Conservation (phyloP, 2,113 vertebrate species). For the Xenus cinereus region DNA sequence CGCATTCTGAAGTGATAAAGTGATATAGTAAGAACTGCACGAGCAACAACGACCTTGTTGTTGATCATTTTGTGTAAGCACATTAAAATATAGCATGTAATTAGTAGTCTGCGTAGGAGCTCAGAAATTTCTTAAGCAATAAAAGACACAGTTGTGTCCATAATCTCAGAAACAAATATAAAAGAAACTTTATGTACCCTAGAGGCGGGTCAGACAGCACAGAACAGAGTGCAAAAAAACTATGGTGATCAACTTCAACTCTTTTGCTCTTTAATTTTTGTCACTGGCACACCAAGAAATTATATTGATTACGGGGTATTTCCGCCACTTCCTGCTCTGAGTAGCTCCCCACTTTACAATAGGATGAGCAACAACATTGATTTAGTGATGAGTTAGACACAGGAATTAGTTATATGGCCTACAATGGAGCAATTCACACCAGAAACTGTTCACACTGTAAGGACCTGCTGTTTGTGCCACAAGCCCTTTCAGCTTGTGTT, state of each 20-base stretch:
- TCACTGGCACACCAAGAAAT: background rate
- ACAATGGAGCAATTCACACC: background rate
- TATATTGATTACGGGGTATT: background rate
- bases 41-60: background rate
- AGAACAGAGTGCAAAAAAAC: background rate
- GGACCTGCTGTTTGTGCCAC: background rate
- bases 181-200: background rate
- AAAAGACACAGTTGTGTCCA: background rate
- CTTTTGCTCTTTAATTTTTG: background rate
- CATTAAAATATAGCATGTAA: background rate
- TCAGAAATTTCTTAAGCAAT: background rate
- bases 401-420: background rate
- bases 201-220: background rate
- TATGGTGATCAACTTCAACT: background rate
- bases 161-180: background rate
- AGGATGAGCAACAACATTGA: background rate
- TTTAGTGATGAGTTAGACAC: background rate
- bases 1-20: background rate
- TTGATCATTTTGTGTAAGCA: background rate
- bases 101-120: background rate
- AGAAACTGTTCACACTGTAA: background rate
- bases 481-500: background rate
- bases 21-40: background rate
- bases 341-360: background rate
- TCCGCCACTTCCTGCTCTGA: background rate